Conservation (phyloP, 2,888 invertebrate genomes). For the Cheilosia vulpina region DNA sequence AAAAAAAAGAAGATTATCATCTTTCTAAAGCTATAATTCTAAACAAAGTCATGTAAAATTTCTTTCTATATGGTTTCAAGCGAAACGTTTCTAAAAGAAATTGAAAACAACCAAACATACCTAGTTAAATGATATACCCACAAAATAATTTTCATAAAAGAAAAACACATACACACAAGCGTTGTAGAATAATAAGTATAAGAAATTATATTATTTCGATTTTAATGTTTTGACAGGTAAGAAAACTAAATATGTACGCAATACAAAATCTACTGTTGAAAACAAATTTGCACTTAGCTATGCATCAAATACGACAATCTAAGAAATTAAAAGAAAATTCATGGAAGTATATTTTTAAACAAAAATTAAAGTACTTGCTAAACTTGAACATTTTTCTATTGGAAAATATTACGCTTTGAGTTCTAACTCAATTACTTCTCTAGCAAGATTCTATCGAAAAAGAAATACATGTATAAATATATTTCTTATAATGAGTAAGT, state of each 20-base stretch:
- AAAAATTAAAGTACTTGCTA: slow-evolving; percentile 22
- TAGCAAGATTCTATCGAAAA: slow-evolving; percentile 46
- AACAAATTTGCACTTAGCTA: slow-evolving; percentile 49
- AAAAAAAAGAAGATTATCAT: slow-evolving; percentile 12
- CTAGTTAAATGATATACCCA: not conserved
- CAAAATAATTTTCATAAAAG: slow-evolving; percentile 1
- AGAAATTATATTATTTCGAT: slow-evolving; percentile 8
- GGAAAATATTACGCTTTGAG: slow-evolving; percentile 74
- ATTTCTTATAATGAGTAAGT: not conserved
- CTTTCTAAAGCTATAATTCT: slow-evolving; percentile 41
- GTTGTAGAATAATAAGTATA: not conserved
- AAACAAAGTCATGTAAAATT: slow-evolving; percentile 21
- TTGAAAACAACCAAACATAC: not conserved
- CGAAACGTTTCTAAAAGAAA: slow-evolving; percentile 51
- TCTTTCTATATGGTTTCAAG: slow-evolving; percentile 63
- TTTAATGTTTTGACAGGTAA: slow-evolving; percentile 23
- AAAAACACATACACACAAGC: not conserved
- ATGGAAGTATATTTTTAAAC: slow-evolving; percentile 8
- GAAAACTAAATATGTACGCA: not conserved
- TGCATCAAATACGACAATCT: slow-evolving; percentile 68
- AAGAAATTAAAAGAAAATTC: slow-evolving; percentile 17
- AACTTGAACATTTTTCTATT: slow-evolving; percentile 72
- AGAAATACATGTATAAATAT: not conserved
- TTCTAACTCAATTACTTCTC: slow-evolving; percentile 61
- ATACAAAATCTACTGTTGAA: slow-evolving; percentile 10